phyloP scores from a whole-genome alignment of 2,888 invertebrate species.

The Noctua fimbriata region DNA sequence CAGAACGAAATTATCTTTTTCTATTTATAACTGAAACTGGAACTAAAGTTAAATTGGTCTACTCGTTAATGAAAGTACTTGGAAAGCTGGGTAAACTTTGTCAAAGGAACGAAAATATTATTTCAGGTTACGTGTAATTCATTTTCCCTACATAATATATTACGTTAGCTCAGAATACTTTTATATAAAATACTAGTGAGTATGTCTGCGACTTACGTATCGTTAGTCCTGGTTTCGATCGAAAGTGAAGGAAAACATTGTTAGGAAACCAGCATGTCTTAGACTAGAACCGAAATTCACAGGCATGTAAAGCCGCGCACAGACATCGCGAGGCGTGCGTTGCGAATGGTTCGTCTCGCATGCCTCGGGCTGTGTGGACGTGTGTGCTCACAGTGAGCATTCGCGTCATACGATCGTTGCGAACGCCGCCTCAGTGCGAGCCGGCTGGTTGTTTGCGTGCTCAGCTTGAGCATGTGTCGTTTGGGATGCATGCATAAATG shows the following conservation, averaged over 20 bases:
- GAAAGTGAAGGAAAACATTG: background rate
- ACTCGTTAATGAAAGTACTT: conserved; percentile 15
- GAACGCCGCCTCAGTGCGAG: too few species aligned
- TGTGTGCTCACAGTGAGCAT: too few species aligned
- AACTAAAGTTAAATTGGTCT: conserved; percentile 22
- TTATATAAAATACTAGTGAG: background rate
- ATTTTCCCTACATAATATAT: conserved; percentile 19
- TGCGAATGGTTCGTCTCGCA: too few species aligned
- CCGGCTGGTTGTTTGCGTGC: too few species aligned
- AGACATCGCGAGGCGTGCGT: too few species aligned
- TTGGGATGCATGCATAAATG: too few species aligned
- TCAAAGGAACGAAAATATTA: conserved; percentile 35
- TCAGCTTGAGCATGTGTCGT: too few species aligned
- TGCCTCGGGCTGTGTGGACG: too few species aligned
- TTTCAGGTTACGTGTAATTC: conserved; percentile 27
- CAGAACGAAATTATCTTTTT: conserved; percentile 18
- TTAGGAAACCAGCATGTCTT: background rate
- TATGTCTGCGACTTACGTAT: background rate
- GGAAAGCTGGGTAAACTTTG: conserved; percentile 31
- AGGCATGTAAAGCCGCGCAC: too few species aligned
- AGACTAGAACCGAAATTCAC: background rate
- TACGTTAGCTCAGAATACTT: conserved; percentile 28
- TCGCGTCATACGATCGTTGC: too few species aligned
- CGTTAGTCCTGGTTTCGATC: background rate
- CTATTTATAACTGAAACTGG: conserved; percentile 15